Percentiles rank a stretch among this genome's conserved stretches.
Conservation (phyloP, 1,140 invertebrate species). For the Delia radicum region DNA sequence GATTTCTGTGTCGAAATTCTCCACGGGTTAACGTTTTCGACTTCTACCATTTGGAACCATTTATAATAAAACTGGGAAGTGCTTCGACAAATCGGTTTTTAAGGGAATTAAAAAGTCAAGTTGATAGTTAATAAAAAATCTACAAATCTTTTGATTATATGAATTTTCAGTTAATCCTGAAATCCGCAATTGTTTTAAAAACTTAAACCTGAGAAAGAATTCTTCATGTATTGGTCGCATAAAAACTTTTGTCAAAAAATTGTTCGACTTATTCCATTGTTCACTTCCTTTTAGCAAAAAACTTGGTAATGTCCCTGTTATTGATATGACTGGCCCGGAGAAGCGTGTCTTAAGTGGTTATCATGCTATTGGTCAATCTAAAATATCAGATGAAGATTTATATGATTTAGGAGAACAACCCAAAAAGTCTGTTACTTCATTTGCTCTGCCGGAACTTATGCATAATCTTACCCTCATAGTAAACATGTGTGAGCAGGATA, state of each 20-base stretch:
- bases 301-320: conserved; percentile 90
- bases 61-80: too few relatives aligned
- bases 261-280: not conserved
- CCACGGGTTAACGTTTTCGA: too few relatives aligned
- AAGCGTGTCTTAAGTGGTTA: conserved; percentile 92
- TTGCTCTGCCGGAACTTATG: conserved; percentile 82
- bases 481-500: conserved; percentile 92
- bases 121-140: too few relatives aligned
- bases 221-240: too few relatives aligned
- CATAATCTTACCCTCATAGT: conserved; percentile 92
- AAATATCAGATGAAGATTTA: conserved; percentile 62
- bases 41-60: too few relatives aligned
- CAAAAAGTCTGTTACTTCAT: conserved; percentile 61
- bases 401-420: conserved; percentile 59
- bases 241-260: too few relatives aligned
- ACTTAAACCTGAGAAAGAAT: not conserved
- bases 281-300: conserved; percentile 53
- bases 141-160: too few relatives aligned
- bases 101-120: too few relatives aligned
- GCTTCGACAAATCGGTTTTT: too few relatives aligned
- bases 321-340: conserved; percentile 97
- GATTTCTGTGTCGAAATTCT: too few relatives aligned
- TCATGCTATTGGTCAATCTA: conserved; percentile 76
- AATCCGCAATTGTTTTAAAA: too few relatives aligned
- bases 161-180: too few relatives aligned